phyloP scores from a whole-genome alignment of 2,113 vertebrate species.

The Myotis lucifugus region DNA sequence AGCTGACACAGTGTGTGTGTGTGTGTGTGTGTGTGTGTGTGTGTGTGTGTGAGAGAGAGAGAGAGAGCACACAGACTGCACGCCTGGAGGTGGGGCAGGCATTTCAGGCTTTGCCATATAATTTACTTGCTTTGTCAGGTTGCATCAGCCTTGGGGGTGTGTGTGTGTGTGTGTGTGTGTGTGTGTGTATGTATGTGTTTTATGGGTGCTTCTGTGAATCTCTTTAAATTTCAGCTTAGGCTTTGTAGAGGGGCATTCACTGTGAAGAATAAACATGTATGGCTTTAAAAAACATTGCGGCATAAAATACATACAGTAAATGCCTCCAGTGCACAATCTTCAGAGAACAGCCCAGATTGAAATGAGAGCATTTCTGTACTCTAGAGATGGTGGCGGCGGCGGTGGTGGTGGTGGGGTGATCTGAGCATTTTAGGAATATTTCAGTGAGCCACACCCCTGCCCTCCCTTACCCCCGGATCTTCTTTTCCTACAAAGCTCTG shows the following conservation, averaged over 20 bases:
- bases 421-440: neutral
- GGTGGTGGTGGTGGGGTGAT: neutral
- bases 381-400: no score
- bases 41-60: no score
- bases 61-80: no score
- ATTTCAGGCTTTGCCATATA: conserved; percentile 49
- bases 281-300: neutral
- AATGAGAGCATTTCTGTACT: neutral
- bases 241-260: conserved; percentile 34
- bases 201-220: conserved; percentile 26
- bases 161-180: no score
- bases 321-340: neutral
- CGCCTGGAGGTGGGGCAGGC: neutral
- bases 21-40: neutral
- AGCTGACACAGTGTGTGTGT: neutral
- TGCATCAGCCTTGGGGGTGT: neutral
- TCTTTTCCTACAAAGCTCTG: neutral
- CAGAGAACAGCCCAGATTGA: neutral
- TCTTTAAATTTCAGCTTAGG: conserved; percentile 43
- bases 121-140: conserved; percentile 47
- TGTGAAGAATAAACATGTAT: conserved; percentile 33
- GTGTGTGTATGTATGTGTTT: neutral
- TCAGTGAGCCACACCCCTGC: neutral
- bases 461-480: neutral
- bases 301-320: neutral